A percentile compares a stretch with the other conserved stretches of the same genome.
Conservation (phyloP, 2,113 vertebrate genomes). For the Semicossyphus pulcher region DNA sequence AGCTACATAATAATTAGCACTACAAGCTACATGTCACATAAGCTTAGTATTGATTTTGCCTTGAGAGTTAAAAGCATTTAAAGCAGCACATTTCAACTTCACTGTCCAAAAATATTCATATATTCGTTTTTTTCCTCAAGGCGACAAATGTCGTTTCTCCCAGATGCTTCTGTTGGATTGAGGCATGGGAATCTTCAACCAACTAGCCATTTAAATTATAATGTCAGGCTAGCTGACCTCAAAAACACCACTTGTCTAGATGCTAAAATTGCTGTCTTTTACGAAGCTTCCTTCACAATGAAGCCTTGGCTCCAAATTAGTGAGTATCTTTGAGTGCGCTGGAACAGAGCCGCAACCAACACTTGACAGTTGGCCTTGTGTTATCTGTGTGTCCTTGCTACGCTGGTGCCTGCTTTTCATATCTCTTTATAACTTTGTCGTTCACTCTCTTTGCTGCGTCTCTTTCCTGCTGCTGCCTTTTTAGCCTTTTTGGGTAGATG, state of each 20-base stretch:
- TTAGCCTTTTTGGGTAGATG: not conserved
- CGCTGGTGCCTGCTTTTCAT: conserved; percentile 18
- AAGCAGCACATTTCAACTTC: not conserved
- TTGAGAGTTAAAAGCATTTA: not conserved
- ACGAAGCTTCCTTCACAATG: not conserved
- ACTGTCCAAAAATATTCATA: not conserved
- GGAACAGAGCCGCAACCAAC: not conserved
- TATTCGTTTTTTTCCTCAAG: not conserved
- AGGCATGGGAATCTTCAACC: conserved; percentile 14
- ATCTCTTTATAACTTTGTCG: not conserved
- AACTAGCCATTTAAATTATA: conserved; percentile 23
- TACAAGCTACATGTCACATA: too few relatives aligned
- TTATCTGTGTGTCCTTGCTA: not conserved
- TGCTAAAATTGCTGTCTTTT: conserved; percentile 32
- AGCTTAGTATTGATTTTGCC: not conserved
- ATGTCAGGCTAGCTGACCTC: conserved; percentile 13
- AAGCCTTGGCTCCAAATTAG: not conserved
- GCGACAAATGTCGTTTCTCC: not conserved
- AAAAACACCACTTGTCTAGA: not conserved
- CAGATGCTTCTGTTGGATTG: not conserved
- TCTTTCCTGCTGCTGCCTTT: not conserved
- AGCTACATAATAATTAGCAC: too few relatives aligned
- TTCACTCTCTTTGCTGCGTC: not conserved
- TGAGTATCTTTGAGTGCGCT: not conserved
- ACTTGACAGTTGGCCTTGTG: not conserved